Base-by-base conservation (phyloP, 92 coral and sea anemone species). In the Phymanthus crucifer region DNA sequence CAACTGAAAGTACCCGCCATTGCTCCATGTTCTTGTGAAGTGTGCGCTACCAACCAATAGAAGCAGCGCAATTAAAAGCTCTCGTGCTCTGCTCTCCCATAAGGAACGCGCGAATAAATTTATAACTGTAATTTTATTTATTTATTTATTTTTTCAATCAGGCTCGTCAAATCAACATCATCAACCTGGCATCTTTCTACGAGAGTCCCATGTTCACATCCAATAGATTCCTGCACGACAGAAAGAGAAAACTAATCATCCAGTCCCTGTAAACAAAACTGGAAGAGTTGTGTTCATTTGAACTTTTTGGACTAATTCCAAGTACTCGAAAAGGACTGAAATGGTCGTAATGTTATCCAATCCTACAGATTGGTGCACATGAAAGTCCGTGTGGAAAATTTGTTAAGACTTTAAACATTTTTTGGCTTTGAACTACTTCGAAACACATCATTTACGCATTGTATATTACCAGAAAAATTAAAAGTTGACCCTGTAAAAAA, bases 121-220 rank as follows among this genome's bases (percentile, higher is more conserved):
- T n/a, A n/a, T n/a, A n/a, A n/a, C n/a, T n/a, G n/a, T n/a, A n/a
- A 71, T 34, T 23, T 16, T 37, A 65, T 27, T n/a, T 32, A 34
- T 31, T 3, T 10, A 31, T 24, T 33, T 10, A 27, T 56, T 27
- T 76, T 26, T 74, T 71, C 37, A 19, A 76, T 5, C 84, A 95
- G 99, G 98, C 94, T 9, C 83, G 99, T 13, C 99, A 95, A 68
- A 93, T 95, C 83, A 93, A 87, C 72, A 82, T 95, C 58, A 90
- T 91, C 19, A 91, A 92, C 82, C 83, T 95, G 83, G 93, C 97
- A 1, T 90, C 95, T 6, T 88, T 95, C 80, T 95, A 90, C 78
- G 98, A 95, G 19, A 87, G 99, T 76, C 85, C 91, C 14, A 64
- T 95, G 88, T 95, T 95, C 73, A 61, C 78, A 1, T 86, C 97